Evolutionary conservation across 1,140 invertebrate genomes (phyloP).

Genomic region (Helicoverpa zea): DNA sequence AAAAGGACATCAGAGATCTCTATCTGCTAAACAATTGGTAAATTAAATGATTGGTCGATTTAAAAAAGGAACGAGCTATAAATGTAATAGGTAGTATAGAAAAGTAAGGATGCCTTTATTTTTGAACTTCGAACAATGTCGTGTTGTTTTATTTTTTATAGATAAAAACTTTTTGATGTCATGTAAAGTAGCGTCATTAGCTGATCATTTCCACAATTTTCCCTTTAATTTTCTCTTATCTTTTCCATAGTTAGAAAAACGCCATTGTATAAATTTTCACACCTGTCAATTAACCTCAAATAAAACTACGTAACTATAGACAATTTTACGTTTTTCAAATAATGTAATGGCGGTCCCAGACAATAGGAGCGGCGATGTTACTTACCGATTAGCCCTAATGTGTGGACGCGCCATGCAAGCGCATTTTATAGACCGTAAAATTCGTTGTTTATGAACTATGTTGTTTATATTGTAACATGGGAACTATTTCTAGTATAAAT

Average conservation of each 20-base stretch:
- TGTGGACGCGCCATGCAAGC: constrained; percentile 26
- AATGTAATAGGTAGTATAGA: background rate
- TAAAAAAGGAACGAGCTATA: background rate
- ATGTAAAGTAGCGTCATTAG: too few species aligned
- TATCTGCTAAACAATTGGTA: background rate
- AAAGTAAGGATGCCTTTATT: background rate
- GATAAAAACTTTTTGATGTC: too few species aligned
- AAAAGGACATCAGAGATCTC: constrained; percentile 13
- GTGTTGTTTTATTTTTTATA: background rate
- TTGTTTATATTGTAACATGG: constrained; percentile 11
- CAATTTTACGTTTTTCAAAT: constrained; percentile 32
- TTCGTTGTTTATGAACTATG: constrained; percentile 24
- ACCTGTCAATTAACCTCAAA: constrained; percentile 47
- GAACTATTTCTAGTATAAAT: background rate
- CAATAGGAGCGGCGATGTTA: constrained; percentile 25
- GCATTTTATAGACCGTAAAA: constrained; percentile 48
- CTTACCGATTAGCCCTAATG: constrained; percentile 44
- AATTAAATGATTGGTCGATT: constrained; percentile 3
- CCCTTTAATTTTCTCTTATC: background rate
- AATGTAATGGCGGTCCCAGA: constrained; percentile 5
- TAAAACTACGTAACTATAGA: constrained; percentile 5
- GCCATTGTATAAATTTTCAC: constrained; percentile 29
- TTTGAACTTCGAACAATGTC: background rate
- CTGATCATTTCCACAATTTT: background rate
- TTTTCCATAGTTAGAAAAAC: background rate